phyloP scores from a whole-genome alignment of 1,140 invertebrate genomes.

The Centruroides vittatus region DNA sequence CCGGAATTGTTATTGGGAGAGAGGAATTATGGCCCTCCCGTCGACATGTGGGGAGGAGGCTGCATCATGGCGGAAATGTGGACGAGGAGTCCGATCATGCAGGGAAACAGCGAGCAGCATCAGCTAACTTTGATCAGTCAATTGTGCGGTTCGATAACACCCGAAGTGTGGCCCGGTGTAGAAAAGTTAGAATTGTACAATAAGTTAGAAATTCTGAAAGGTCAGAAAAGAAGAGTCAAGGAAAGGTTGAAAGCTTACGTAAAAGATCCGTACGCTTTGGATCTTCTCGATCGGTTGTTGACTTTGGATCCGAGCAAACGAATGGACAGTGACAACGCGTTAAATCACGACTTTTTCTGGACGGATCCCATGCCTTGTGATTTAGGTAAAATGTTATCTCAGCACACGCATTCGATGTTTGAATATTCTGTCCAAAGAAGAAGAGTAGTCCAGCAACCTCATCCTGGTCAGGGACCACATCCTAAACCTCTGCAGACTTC shows the following conservation, averaged over 20 bases:
- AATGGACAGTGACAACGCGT: slow-evolving; percentile 74
- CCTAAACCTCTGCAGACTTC: neutral
- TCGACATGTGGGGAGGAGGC: slow-evolving; percentile 97
- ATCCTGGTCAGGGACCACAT: neutral
- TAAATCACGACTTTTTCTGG: slow-evolving; percentile 98
- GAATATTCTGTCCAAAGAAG: neutral
- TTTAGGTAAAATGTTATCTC: slow-evolving; percentile 78
- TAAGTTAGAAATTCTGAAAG: slow-evolving; percentile 78
- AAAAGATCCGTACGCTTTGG: slow-evolving; percentile 79
- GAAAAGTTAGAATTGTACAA: slow-evolving; percentile 83
- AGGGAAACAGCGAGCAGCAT: slow-evolving; percentile 89
- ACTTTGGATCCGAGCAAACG: slow-evolving; percentile 82
- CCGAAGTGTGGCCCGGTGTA: slow-evolving; percentile 76
- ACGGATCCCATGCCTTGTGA: slow-evolving; percentile 89
- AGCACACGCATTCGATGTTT: slow-evolving; percentile 42
- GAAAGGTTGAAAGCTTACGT: slow-evolving; percentile 80
- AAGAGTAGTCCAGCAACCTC: neutral
- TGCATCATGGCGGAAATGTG: slow-evolving; percentile 99
- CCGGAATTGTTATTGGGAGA: slow-evolving; percentile 81
- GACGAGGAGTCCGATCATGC: slow-evolving; percentile 65
- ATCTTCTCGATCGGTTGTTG: slow-evolving; percentile 82
- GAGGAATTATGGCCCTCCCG: slow-evolving; percentile 86
- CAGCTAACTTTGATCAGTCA: slow-evolving; percentile 89
- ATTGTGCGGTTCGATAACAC: slow-evolving; percentile 86
- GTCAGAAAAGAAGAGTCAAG: slow-evolving; percentile 79